Conservation (phyloP, 2,888 invertebrate species). For the Papilio gigon region DNA sequence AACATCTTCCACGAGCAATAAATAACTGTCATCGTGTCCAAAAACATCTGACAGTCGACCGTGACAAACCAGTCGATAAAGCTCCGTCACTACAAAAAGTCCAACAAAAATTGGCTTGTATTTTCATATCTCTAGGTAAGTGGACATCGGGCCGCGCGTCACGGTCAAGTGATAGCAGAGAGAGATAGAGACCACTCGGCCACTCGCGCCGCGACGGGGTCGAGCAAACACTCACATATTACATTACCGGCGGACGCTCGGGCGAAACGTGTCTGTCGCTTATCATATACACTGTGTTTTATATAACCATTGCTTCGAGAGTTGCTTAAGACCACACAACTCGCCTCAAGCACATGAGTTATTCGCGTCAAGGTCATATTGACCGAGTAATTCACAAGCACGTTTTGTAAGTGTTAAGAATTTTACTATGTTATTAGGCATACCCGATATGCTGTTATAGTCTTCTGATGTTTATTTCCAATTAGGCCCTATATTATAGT, state of each 20-base stretch:
- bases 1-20: conserved; percentile 7
- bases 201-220: conserved; percentile 10
- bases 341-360: conserved; percentile 30
- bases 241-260: conserved; percentile 17
- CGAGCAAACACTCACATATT: conserved; percentile 31
- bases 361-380: conserved; percentile 38
- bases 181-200: conserved; percentile 15
- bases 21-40: conserved; percentile 7
- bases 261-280: conserved; percentile 14
- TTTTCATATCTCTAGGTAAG: conserved; percentile 31
- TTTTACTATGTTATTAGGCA: conserved; percentile 12
- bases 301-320: conserved; percentile 29
- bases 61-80: conserved; percentile 26
- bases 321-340: conserved; percentile 35
- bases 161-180: conserved; percentile 26
- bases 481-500: too few species aligned
- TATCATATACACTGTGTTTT: conserved; percentile 26
- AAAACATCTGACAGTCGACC: conserved; percentile 12
- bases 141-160: conserved; percentile 23
- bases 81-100: conserved; percentile 20
- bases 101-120: conserved; percentile 19
- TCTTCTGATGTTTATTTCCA: neutral
- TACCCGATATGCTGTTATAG: neutral
- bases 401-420: conserved; percentile 26
- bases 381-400: conserved; percentile 49